These are phyloP conservation scores for Syngnathoides biaculeatus DNA, from an alignment of 2,113 vertebrate genomes.

Conservation along the genomic window DNA sequence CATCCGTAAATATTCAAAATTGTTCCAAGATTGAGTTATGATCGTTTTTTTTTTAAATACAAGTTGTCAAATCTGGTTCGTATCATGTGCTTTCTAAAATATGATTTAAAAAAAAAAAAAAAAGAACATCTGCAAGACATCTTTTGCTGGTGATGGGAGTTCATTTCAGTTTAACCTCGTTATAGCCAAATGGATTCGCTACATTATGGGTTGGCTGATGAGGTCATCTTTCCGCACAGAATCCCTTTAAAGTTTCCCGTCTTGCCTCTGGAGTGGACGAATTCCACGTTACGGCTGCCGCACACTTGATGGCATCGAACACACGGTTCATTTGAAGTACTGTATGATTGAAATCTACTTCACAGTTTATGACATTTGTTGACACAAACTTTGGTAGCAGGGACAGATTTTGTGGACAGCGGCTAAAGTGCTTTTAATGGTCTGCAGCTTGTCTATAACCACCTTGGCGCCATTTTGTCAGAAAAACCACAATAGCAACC, in stretches of 20 bases:
- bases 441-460: slow-evolving; percentile 10
- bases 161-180: slow-evolving; percentile 54
- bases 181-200: slow-evolving; percentile 54
- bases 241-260: slow-evolving; percentile 36
- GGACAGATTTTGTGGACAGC: background rate
- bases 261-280: slow-evolving; percentile 12
- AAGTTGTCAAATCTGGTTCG: background rate
- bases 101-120: slow-evolving; percentile 18
- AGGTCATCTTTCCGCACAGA: slow-evolving; percentile 39
- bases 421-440: slow-evolving; percentile 17
- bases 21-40: background rate
- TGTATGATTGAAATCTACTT: background rate
- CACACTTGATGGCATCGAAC: background rate
- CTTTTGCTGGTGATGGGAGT: slow-evolving; percentile 41
- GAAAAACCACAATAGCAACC: background rate
- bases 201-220: slow-evolving; percentile 42
- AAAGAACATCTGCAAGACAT: slow-evolving; percentile 44
- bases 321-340: background rate
- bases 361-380: background rate
- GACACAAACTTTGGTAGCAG: background rate
- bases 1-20: background rate
- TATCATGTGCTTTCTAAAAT: slow-evolving; percentile 32
- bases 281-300: background rate
- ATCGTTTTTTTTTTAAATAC: background rate
- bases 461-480: slow-evolving; percentile 1